Percentiles rank a stretch among this genome's conserved stretches.
phyloP scores from a whole-genome alignment of 2,113 vertebrate species.

The Phylloscopus trochiloides region DNA sequence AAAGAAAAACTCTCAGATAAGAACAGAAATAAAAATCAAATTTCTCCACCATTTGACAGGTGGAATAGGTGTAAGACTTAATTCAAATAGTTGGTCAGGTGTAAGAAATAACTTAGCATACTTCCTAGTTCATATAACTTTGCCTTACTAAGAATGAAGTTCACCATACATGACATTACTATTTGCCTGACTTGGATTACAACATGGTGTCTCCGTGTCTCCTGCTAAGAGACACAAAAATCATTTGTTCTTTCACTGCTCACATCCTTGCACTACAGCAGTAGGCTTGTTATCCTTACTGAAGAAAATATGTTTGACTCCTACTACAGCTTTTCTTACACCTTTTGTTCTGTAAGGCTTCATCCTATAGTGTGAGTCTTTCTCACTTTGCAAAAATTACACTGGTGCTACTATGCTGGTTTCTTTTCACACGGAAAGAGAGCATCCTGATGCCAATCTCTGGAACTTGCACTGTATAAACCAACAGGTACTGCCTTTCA shows the following conservation, averaged over 20 bases:
- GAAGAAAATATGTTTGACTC: not conserved
- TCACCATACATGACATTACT: not conserved
- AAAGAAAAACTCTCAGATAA: not conserved
- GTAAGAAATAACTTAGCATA: not conserved
- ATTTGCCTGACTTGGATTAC: not conserved
- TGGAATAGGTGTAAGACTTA: not conserved
- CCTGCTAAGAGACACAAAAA: not conserved
- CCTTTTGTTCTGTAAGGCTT: not conserved
- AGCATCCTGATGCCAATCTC: not conserved
- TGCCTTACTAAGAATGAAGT: not conserved
- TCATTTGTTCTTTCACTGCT: not conserved
- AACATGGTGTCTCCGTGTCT: not conserved
- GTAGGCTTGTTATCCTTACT: not conserved
- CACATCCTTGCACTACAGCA: not conserved
- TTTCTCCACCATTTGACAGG: not conserved
- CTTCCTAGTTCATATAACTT: not conserved
- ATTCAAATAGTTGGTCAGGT: not conserved
- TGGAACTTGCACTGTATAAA: not conserved
- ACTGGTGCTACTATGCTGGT: not conserved
- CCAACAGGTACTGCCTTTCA: rapidly evolving
- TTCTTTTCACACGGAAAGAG: not conserved
- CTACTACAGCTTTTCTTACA: not conserved
- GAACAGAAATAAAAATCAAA: not conserved
- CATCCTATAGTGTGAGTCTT: not conserved
- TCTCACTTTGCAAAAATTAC: not conserved